Base-by-base conservation (phyloP, 2,888 invertebrate genomes). In the Thecocarcelia acutangulata region DNA sequence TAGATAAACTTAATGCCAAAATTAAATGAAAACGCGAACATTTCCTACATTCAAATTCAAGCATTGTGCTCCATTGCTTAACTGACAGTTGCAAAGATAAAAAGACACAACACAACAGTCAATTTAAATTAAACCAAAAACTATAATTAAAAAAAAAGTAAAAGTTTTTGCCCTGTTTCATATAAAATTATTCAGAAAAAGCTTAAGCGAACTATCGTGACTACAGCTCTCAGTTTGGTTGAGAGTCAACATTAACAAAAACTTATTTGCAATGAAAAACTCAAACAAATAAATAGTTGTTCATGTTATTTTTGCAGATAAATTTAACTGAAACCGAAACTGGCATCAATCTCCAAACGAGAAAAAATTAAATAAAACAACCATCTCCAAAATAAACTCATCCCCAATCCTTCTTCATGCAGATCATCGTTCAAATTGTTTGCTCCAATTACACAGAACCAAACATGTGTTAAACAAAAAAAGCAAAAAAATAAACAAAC, bases 301-400 rank as follows among this genome's bases (percentile, higher is more conserved):
- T 48, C 48, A 70, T 64, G 54, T 66, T 66, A 40, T 33, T 64
- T 63, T 19, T 33, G 21, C 15, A 19, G 50, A 52, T 58, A 68
- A 72, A 76, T 68, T 81, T 46, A 50, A 56, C 40, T 78, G 82
- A 78, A 82, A 70, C 56, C 58, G 40, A 78, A 74, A 70, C 77
- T 78, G 48, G 40, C 74, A 82, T 82, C 82, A 82, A 82, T 82
- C 78, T 74, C 72, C 48, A 59, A n/a, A n/a, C 61, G 37, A 54
- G 13, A 13, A 42, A 61, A 42, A 40, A 46, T 52, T 8, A 33
- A 33, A 8, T 8, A 28, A 28, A 33, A 33, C 3, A 33, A 33
- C 5, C 33, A 33, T 33, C 48, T 42, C 12, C 42, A n/a, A 37
- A 24, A 63, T 54, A 73, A 77, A 64, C 21, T 56, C 72, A 68